Percentiles rank a stretch among this genome's conserved stretches.
phyloP scores from a whole-genome alignment of 2,113 vertebrate species.

The Speoplatyrhinus poulsoni region DNA sequence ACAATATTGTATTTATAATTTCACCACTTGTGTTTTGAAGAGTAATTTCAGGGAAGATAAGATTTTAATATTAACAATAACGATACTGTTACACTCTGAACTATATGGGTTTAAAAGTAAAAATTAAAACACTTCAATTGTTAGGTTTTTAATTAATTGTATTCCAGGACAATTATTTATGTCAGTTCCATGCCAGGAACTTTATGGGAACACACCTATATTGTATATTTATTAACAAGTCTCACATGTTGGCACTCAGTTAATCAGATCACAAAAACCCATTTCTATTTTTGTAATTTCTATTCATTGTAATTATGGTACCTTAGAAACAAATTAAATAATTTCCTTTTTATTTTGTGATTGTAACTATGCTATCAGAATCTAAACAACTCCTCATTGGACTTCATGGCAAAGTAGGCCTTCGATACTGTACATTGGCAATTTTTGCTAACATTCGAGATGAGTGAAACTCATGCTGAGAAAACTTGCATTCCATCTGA shows the following conservation, averaged over 20 bases:
- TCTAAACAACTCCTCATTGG: too few species aligned
- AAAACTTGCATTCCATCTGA: background rate
- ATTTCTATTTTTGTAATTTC: too few species aligned
- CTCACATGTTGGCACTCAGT: background rate
- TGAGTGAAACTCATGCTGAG: background rate
- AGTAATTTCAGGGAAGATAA: slow-evolving; percentile 51
- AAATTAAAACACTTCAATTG: background rate
- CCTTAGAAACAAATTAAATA: slow-evolving; percentile 10
- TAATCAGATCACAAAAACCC: background rate
- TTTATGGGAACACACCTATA: background rate
- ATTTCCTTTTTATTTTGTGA: background rate
- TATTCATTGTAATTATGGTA: too few species aligned
- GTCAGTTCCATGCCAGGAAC: background rate
- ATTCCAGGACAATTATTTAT: background rate
- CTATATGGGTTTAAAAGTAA: slow-evolving; percentile 25
- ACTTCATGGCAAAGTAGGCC: too few species aligned
- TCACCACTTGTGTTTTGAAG: slow-evolving; percentile 45
- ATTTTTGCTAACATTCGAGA: too few species aligned
- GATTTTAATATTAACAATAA: slow-evolving; percentile 20
- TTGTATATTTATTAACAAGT: background rate
- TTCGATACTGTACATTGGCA: too few species aligned
- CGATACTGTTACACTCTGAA: slow-evolving; percentile 23
- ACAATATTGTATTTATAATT: background rate
- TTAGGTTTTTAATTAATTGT: background rate
- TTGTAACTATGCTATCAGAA: background rate